These are phyloP conservation scores for Pyrochroa serraticornis DNA, from an alignment of 2,888 invertebrate genomes.

Conservation along the genomic window DNA sequence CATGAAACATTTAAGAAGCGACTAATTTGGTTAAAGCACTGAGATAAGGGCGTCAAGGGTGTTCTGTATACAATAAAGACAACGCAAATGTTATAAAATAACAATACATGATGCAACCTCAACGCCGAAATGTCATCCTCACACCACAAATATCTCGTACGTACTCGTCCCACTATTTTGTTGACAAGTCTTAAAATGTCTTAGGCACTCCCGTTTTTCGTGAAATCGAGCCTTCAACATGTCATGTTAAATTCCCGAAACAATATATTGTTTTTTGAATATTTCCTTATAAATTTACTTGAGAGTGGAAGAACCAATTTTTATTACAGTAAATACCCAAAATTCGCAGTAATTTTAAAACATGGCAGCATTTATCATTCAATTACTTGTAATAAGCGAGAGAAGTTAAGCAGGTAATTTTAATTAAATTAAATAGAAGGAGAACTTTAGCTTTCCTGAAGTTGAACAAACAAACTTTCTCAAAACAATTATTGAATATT, in stretches of 20 bases:
- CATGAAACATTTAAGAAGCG: constrained; percentile 32
- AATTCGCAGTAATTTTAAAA: neutral
- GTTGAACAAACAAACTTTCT: constrained; percentile 5
- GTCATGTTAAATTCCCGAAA: constrained; percentile 19
- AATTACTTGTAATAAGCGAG: constrained; percentile 3
- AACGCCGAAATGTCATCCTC: neutral
- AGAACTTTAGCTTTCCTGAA: neutral
- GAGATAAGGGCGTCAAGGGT: constrained; percentile 25
- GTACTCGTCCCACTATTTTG: constrained; percentile 9
- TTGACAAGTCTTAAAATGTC: constrained; percentile 21
- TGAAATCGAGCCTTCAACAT: constrained; percentile 19
- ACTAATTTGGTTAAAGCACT: constrained; percentile 29
- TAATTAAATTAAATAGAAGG: constrained; percentile 10
- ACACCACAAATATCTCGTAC: constrained; percentile 8
- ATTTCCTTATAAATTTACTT: constrained; percentile 3
- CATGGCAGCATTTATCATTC: neutral
- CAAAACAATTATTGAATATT: constrained; percentile 13
- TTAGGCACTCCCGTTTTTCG: constrained; percentile 16
- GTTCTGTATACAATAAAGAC: constrained; percentile 23
- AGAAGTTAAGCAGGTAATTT: constrained; percentile 8
- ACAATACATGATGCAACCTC: constrained; percentile 9
- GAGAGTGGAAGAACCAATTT: no score
- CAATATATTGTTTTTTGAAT: constrained; percentile 17
- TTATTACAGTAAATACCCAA: neutral
- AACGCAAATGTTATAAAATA: constrained; percentile 19